Conservation (phyloP, 2,113 vertebrate species). For the Chaetodon auriga region DNA sequence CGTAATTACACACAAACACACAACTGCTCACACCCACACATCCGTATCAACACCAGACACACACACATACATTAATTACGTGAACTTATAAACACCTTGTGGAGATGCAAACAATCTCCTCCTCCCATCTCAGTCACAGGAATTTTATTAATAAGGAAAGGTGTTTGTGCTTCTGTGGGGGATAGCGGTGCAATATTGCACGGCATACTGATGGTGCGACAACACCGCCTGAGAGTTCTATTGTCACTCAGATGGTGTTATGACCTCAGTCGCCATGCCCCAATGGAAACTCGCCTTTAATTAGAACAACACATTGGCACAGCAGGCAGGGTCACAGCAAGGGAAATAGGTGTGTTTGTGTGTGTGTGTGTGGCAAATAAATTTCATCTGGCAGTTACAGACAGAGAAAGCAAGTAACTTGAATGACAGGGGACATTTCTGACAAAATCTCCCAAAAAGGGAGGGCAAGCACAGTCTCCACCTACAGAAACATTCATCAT, state of each 20-base stretch:
- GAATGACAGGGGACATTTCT: background rate
- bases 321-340: constrained; percentile 23
- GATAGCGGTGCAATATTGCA: background rate
- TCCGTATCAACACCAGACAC: constrained; percentile 17
- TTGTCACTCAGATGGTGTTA: constrained; percentile 50
- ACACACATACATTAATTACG: constrained; percentile 40
- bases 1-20: background rate
- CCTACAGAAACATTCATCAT: background rate
- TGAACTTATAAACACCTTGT: constrained; percentile 34
- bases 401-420: constrained; percentile 2
- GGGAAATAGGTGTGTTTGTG: constrained; percentile 4
- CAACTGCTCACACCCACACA: background rate
- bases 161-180: constrained; percentile 39
- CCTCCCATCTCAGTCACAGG: constrained; percentile 6
- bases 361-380: constrained; percentile 3
- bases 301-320: constrained; percentile 60
- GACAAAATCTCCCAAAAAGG: background rate
- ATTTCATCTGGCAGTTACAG: background rate
- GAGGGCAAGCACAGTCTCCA: background rate
- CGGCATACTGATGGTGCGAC: constrained; percentile 41
- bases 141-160: constrained; percentile 40
- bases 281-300: constrained; percentile 53
- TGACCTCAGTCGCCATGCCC: constrained; percentile 25
- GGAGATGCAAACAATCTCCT: constrained; percentile 22
- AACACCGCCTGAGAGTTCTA: constrained; percentile 28